Evolutionary conservation across 2,113 vertebrate species (phyloP).

Genomic region (Eretmochelys imbricata): DNA sequence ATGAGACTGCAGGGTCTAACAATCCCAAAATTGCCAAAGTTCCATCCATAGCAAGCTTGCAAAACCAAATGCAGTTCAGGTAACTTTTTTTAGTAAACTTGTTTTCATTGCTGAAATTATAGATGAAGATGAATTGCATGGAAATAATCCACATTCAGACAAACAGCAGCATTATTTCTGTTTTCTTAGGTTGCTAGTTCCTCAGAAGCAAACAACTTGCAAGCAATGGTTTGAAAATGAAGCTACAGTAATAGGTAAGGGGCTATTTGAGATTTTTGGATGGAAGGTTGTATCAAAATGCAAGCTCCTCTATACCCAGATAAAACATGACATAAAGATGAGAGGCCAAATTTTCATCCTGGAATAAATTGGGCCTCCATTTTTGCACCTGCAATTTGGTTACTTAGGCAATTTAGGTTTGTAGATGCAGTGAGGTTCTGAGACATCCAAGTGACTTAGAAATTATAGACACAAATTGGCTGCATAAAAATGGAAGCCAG

Average conservation of each 20-base stretch:
- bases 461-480: not conserved
- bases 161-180: conserved; percentile 50
- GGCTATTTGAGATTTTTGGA: rapidly evolving
- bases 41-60: conserved; percentile 49
- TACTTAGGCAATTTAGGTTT: not conserved
- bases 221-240: conserved; percentile 59
- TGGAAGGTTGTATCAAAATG: not conserved
- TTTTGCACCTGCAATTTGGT: not conserved
- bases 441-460: not conserved
- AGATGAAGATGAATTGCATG: not conserved
- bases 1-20: conserved; percentile 32
- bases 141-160: conserved; percentile 16
- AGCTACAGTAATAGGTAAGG: conserved; percentile 63
- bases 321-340: not conserved
- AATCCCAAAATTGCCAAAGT: conserved; percentile 38
- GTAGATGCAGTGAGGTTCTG: not conserved
- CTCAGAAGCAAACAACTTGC: conserved; percentile 61
- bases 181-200: conserved; percentile 65
- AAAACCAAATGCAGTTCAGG: conserved; percentile 77
- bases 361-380: not conserved
- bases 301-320: not conserved
- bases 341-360: not conserved
- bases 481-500: not conserved
- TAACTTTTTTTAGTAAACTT: conserved; percentile 66
- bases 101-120: conserved; percentile 2